Conservation (phyloP, 2,113 vertebrate species). For the Mugil cephalus region DNA sequence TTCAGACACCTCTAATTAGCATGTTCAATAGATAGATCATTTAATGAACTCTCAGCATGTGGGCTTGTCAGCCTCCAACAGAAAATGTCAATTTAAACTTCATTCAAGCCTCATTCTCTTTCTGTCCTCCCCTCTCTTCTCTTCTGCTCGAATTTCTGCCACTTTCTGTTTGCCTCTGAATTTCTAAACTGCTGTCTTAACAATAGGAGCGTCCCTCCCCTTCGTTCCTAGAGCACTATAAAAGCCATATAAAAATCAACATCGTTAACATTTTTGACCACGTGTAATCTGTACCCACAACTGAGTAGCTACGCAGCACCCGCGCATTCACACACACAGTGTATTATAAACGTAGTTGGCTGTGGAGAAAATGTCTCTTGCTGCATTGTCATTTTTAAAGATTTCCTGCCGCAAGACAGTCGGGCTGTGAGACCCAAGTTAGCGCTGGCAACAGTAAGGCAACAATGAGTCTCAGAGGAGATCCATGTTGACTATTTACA, state of each 20-base stretch:
- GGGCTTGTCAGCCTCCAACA: conserved; percentile 44
- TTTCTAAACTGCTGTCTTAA: not conserved
- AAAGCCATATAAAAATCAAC: conserved; percentile 4
- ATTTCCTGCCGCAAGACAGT: conserved; percentile 8
- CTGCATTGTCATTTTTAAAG: conserved; percentile 32
- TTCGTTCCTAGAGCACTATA: not conserved
- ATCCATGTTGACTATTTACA: conserved; percentile 52
- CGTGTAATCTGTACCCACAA: conserved; percentile 10
- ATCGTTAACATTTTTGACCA: not conserved
- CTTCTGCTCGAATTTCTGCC: not conserved
- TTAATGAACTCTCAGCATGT: conserved; percentile 73
- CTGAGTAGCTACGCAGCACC: not conserved
- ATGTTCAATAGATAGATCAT: conserved; percentile 68
- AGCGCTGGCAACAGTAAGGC: conserved; percentile 39
- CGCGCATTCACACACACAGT: not conserved
- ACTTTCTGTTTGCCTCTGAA: not conserved
- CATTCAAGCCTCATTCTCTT: conserved; percentile 10
- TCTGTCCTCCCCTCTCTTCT: conserved; percentile 3
- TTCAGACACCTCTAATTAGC: conserved; percentile 66
- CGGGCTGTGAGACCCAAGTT: conserved; percentile 31
- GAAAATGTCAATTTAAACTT: conserved; percentile 60
- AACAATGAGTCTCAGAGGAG: conserved; percentile 45
- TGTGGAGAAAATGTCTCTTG: conserved; percentile 11
- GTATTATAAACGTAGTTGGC: conserved; percentile 8
- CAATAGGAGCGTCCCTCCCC: not conserved